These are phyloP conservation scores for Ochropleura leucogaster DNA, from an alignment of 2,888 invertebrate genomes.

Conservation along the genomic window DNA sequence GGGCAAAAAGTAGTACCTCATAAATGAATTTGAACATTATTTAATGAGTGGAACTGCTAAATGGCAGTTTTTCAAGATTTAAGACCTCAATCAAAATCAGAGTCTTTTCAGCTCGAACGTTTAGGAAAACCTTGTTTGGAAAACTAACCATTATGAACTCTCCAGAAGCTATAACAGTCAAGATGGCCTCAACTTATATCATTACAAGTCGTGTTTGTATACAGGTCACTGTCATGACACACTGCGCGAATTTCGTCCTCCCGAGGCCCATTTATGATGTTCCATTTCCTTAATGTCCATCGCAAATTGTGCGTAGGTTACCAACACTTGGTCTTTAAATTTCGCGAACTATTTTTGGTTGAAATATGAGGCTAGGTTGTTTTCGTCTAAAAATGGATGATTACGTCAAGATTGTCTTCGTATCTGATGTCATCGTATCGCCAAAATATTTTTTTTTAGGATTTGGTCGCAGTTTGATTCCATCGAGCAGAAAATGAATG, in stretches of 20 bases:
- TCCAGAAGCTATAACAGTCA: constrained; percentile 4
- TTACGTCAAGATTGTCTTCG: constrained; percentile 13
- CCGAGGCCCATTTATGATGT: constrained; percentile 65
- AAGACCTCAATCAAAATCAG: background rate
- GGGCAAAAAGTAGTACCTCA: too few relatives aligned
- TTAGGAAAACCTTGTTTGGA: background rate
- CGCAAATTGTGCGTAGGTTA: constrained; percentile 64
- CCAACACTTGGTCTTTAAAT: constrained; percentile 49
- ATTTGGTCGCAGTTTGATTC: background rate
- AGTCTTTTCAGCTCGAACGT: background rate
- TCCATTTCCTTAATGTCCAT: constrained; percentile 67
- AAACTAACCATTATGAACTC: constrained; percentile 6
- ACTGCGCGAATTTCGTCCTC: constrained; percentile 63
- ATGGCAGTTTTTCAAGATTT: background rate
- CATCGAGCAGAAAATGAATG: background rate
- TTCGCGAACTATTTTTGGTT: constrained; percentile 44
- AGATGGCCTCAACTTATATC: constrained; percentile 19
- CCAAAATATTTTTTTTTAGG: background rate
- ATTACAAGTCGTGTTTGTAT: constrained; percentile 52
- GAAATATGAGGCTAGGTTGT: constrained; percentile 19
- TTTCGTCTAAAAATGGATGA: constrained; percentile 13
- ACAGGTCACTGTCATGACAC: constrained; percentile 70
- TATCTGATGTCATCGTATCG: constrained; percentile 8
- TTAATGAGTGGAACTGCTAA: background rate
- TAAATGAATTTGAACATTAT: background rate